These are phyloP conservation scores for Antechinus stuartii DNA, from an alignment of 2,113 vertebrate species.

Conservation along the genomic window DNA sequence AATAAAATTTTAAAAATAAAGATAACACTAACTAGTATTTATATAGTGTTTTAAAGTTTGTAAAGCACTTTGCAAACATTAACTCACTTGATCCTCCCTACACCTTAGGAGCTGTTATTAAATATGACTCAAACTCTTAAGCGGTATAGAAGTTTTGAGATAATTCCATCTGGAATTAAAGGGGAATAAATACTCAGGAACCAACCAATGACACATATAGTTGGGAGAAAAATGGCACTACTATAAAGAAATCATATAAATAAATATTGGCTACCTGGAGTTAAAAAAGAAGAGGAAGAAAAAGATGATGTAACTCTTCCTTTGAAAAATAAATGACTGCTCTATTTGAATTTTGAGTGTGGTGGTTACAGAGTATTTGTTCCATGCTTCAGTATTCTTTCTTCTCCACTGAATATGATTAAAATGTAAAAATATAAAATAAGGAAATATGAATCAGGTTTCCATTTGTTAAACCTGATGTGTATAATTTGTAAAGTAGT, in stretches of 20 bases:
- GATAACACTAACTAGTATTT: background rate
- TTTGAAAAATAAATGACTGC: background rate
- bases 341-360: background rate
- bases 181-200: background rate
- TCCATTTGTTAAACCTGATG: background rate
- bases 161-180: background rate
- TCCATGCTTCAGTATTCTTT: background rate
- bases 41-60: background rate
- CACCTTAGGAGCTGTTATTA: background rate
- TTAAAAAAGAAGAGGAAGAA: background rate
- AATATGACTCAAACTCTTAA: background rate
- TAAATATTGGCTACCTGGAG: background rate
- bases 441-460: background rate
- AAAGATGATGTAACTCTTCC: background rate
- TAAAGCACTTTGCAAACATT: background rate
- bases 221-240: background rate
- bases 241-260: background rate
- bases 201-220: background rate
- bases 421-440: background rate
- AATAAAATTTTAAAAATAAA: background rate
- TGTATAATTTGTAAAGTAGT: background rate
- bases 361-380: background rate
- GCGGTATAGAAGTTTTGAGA: background rate
- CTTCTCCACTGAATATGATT: background rate
- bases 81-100: background rate